These are phyloP conservation scores for Channa maculata DNA, from an alignment of 2,113 vertebrate species.

Conservation along the genomic window DNA sequence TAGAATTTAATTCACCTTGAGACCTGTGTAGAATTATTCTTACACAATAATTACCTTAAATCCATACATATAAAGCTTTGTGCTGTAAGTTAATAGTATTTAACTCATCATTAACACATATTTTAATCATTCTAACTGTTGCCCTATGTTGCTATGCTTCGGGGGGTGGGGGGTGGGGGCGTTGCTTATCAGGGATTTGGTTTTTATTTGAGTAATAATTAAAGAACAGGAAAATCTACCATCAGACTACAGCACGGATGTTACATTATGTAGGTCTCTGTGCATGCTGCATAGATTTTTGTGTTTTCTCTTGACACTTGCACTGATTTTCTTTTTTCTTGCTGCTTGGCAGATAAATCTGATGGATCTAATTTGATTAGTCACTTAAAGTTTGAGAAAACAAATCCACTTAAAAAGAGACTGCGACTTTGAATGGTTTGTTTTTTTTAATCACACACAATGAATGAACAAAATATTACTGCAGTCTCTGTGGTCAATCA, in stretches of 20 bases:
- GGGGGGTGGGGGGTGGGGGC: accelerated
- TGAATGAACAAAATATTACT: neutral
- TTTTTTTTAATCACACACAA: slow-evolving; percentile 4
- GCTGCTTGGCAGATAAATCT: too few relatives aligned
- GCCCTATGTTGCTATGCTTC: slow-evolving; percentile 1
- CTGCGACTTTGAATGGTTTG: neutral
- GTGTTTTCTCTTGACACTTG: too few relatives aligned
- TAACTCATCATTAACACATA: slow-evolving; percentile 1
- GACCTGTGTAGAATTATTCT: too few relatives aligned
- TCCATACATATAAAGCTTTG: slow-evolving; percentile 15
- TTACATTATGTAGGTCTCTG: neutral
- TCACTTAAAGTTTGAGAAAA: slow-evolving; percentile 28
- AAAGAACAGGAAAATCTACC: slow-evolving; percentile 23
- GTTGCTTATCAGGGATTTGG: slow-evolving; percentile 30
- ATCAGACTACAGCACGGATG: neutral
- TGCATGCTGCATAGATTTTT: neutral
- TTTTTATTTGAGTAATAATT: slow-evolving; percentile 35
- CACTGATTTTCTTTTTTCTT: too few relatives aligned
- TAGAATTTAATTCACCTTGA: too few relatives aligned
- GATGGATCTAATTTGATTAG: too few relatives aligned
- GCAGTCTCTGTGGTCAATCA: slow-evolving; percentile 16
- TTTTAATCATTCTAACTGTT: slow-evolving; percentile 31
- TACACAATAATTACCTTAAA: neutral
- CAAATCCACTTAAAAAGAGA: slow-evolving; percentile 34
- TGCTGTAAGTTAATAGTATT: slow-evolving; percentile 8